Percentiles rank a stretch among this genome's conserved stretches.
Conservation (phyloP, 2,797 vertebrate species). For the Esox masquinongy region DNA sequence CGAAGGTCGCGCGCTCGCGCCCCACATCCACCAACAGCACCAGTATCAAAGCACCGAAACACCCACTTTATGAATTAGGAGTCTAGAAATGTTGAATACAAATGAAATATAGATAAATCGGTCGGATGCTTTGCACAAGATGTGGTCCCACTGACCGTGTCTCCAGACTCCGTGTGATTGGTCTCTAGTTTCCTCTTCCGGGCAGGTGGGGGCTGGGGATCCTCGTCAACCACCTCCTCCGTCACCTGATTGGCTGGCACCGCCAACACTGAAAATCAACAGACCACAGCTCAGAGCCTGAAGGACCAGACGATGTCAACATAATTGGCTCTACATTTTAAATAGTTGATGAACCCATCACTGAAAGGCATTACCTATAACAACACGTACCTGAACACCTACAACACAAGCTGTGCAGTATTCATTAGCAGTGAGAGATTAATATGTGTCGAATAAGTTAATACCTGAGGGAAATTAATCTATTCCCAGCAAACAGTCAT, state of each 20-base stretch:
- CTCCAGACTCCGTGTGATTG: slow-evolving; percentile 67
- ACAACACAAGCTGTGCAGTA: no score
- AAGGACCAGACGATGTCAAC: neutral
- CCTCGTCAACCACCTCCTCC: slow-evolving; percentile 79
- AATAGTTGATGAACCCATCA: no score
- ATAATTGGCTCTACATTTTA: no score
- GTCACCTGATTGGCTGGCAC: slow-evolving; percentile 83
- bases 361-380: no score
- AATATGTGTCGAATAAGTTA: no score
- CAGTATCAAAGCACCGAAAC: neutral
- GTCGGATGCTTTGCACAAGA: neutral
- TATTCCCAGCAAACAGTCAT: no score
- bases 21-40: neutral
- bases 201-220: slow-evolving; percentile 66
- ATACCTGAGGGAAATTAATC: no score
- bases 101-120: neutral
- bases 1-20: neutral
- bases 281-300: neutral
- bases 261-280: slow-evolving; percentile 75
- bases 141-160: slow-evolving; percentile 64
- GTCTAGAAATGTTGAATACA: neutral
- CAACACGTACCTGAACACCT: no score
- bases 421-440: no score
- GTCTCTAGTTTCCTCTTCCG: slow-evolving; percentile 79
- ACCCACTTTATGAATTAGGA: neutral